Conservation (phyloP, 2,113 vertebrate species). For the Geococcyx californianus region DNA sequence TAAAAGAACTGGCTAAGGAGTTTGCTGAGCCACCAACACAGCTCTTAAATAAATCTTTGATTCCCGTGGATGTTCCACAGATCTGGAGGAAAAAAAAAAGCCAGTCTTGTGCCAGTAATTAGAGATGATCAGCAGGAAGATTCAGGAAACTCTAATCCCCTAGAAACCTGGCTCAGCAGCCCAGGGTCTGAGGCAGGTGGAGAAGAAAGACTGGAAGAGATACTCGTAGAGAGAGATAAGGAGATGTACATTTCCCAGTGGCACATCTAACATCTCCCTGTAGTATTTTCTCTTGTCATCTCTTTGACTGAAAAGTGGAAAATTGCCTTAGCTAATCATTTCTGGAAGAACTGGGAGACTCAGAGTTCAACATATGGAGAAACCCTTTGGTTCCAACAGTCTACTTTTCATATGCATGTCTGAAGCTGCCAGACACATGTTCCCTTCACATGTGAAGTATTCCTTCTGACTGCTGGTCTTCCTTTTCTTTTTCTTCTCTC, state of each 20-base stretch:
- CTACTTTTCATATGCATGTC: constrained; percentile 46
- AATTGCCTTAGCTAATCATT: constrained; percentile 67
- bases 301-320: constrained; percentile 57
- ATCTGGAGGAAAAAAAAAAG: neutral
- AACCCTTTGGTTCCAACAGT: constrained; percentile 42
- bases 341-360: constrained; percentile 48
- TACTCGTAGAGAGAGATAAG: neutral
- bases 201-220: neutral
- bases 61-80: neutral
- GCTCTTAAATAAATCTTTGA: neutral
- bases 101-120: neutral
- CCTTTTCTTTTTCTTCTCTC: constrained; percentile 38
- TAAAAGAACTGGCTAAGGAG: neutral
- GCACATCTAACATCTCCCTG: neutral
- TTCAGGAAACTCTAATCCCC: neutral
- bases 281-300: constrained; percentile 3
- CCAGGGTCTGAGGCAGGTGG: neutral
- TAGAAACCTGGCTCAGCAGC: neutral
- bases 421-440: constrained; percentile 64
- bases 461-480: constrained; percentile 42
- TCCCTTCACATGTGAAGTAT: constrained; percentile 47
- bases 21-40: neutral
- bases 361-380: constrained; percentile 54
- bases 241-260: constrained; percentile 28
- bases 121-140: constrained; percentile 17